Percentiles rank a stretch among this genome's conserved stretches.
Conservation (phyloP, 2,888 invertebrate genomes). For the Pollenia amentaria region DNA sequence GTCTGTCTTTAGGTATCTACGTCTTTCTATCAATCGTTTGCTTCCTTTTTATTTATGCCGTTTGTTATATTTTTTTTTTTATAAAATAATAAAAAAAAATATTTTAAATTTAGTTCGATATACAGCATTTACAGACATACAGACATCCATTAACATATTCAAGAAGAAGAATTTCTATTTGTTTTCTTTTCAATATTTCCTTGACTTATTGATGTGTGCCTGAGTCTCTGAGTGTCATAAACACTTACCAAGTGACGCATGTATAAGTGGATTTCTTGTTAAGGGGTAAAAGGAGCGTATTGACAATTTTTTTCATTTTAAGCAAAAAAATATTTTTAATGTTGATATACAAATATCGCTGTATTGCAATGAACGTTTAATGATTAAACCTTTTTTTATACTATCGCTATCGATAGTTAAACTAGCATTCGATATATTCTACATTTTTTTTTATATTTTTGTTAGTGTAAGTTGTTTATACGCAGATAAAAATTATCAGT, state of each 20-base stretch:
- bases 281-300: no score
- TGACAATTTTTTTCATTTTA: no score
- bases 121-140: not conserved
- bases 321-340: no score
- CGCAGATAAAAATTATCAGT: no score
- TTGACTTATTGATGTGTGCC: constrained; percentile 26
- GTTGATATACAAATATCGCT: no score
- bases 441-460: no score
- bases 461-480: no score
- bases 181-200: constrained; percentile 13
- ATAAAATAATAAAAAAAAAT: not conserved
- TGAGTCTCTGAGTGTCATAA: constrained; percentile 17
- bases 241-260: constrained; percentile 6
- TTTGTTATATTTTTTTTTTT: not conserved
- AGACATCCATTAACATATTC: not conserved
- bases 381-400: no score
- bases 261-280: not conserved
- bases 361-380: no score
- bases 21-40: not conserved
- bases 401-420: no score
- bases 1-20: not conserved
- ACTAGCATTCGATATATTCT: no score
- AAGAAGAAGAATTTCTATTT: not conserved
- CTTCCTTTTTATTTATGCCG: constrained; percentile 2
- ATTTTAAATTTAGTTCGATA: constrained; percentile 18